These are phyloP conservation scores for Perognathus longimembris DNA, from an alignment of 2,113 vertebrate species.

Conservation along the genomic window DNA sequence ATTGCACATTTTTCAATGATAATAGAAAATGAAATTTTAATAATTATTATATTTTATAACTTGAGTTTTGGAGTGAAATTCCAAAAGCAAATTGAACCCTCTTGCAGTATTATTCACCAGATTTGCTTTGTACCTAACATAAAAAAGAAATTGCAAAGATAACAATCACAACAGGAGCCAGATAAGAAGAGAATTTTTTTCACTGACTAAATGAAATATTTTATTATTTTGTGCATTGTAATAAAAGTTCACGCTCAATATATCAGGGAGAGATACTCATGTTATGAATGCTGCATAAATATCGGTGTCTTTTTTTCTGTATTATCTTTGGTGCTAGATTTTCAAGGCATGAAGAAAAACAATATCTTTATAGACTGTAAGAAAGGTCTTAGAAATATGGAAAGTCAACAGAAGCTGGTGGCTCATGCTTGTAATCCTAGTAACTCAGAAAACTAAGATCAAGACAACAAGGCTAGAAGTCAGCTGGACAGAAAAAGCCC, in stretches of 20 bases:
- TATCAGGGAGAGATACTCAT: not conserved
- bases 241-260: not conserved
- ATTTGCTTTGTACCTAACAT: not conserved
- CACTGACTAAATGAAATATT: not conserved
- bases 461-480: too few relatives aligned
- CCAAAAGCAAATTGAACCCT: not conserved
- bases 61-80: constrained; percentile 16
- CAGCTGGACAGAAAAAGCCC: too few relatives aligned
- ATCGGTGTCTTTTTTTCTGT: not conserved
- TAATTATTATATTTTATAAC: constrained; percentile 51
- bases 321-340: not conserved
- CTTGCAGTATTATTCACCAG: not conserved
- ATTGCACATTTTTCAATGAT: constrained; percentile 46
- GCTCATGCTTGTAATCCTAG: too few relatives aligned
- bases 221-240: not conserved
- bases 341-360: not conserved
- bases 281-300: too few relatives aligned
- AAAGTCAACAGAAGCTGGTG: not conserved
- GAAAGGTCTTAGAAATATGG: not conserved
- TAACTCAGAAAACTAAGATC: too few relatives aligned
- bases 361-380: not conserved
- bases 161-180: not conserved
- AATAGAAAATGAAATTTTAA: constrained; percentile 45
- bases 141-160: not conserved
- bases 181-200: not conserved